These are phyloP conservation scores for Drosophila bipectinata DNA, from an alignment of 1,140 invertebrate genomes.

Conservation along the genomic window DNA sequence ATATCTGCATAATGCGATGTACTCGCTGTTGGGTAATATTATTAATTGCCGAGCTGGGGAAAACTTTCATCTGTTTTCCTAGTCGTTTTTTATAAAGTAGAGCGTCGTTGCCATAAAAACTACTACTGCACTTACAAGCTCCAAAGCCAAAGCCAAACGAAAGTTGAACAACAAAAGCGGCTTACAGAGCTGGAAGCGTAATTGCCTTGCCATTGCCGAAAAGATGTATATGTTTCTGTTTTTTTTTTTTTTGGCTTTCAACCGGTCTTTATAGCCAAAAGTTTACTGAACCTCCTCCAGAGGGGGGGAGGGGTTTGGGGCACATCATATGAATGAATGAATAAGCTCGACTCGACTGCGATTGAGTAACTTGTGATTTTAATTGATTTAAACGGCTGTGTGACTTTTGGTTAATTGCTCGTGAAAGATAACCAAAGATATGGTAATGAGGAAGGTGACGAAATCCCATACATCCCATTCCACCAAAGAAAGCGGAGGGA, in stretches of 20 bases:
- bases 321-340: not conserved
- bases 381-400: slow-evolving; percentile 69
- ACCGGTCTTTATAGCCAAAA: slow-evolving; percentile 57
- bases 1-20: not conserved
- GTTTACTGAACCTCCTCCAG: slow-evolving; percentile 61
- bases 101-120: slow-evolving; percentile 24
- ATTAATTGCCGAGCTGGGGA: slow-evolving; percentile 32
- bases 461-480: no score
- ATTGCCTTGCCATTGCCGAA: slow-evolving; percentile 62
- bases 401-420: slow-evolving; percentile 67
- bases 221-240: slow-evolving; percentile 17
- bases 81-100: slow-evolving; percentile 17
- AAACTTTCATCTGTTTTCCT: slow-evolving; percentile 33
- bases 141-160: slow-evolving; percentile 2
- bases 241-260: slow-evolving; percentile 2
- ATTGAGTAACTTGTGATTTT: slow-evolving; percentile 61
- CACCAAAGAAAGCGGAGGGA: no score
- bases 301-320: not conserved
- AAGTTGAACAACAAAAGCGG: slow-evolving; percentile 61
- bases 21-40: slow-evolving; percentile 35
- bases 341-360: slow-evolving; percentile 2
- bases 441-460: not conserved
- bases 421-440: slow-evolving; percentile 48
- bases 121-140: slow-evolving; percentile 19
- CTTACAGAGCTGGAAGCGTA: slow-evolving; percentile 41